phyloP scores from a whole-genome alignment of 2,888 invertebrate species.

The Diaperis boleti region DNA sequence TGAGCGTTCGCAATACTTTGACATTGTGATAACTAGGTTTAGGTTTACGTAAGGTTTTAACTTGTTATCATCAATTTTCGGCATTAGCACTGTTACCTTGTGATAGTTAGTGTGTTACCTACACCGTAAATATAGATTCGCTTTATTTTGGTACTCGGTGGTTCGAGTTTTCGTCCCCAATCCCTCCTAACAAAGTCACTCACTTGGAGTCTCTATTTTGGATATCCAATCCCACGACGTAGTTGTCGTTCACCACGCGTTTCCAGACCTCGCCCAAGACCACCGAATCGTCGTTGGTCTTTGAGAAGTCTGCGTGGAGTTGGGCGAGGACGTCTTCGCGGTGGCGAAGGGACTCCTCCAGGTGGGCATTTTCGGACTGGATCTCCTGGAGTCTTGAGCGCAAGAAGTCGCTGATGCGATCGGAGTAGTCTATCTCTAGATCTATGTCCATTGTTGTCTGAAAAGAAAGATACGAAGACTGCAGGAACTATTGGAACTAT shows the following conservation, averaged over 20 bases:
- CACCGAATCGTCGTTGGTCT: constrained; percentile 11
- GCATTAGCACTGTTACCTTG: constrained; percentile 42
- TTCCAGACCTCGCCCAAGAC: constrained; percentile 48
- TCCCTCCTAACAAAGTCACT: too few species aligned
- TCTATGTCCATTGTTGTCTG: constrained; percentile 48
- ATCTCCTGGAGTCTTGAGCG: constrained; percentile 49
- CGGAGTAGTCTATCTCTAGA: constrained; percentile 54
- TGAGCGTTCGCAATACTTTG: constrained; percentile 27
- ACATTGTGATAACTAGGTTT: constrained; percentile 40
- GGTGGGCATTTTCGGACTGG: constrained; percentile 43
- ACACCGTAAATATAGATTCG: constrained; percentile 35
- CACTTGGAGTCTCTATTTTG: constrained; percentile 48
- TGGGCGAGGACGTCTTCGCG: constrained; percentile 39
- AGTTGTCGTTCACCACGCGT: constrained; percentile 52
- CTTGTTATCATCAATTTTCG: constrained; percentile 27
- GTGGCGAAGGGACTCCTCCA: constrained; percentile 43
- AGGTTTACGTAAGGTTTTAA: constrained; percentile 23
- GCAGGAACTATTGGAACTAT: too few species aligned
- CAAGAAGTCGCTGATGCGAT: constrained; percentile 50
- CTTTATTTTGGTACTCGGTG: constrained; percentile 46
- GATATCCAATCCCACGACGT: constrained; percentile 54
- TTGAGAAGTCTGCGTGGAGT: constrained; percentile 12
- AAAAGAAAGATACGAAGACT: too few species aligned
- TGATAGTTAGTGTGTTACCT: constrained; percentile 37
- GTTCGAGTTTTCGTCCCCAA: too few species aligned